Percentiles rank a stretch among this genome's conserved stretches.
phyloP scores from a whole-genome alignment of 1,140 invertebrate genomes.

The Diabrotica virgifera region DNA sequence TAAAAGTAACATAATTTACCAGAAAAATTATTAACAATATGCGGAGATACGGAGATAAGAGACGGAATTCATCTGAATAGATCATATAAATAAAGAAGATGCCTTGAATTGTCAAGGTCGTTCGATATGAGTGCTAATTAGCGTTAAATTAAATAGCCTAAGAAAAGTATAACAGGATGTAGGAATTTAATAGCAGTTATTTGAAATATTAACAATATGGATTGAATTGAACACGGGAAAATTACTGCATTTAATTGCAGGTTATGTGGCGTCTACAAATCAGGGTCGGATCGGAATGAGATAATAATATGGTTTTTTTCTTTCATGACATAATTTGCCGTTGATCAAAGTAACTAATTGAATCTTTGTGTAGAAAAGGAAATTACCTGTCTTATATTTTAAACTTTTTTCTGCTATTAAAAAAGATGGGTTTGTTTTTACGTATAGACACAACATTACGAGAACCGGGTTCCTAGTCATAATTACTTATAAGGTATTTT shows the following conservation, averaged over 20 bases:
- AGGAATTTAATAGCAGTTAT: slow-evolving; percentile 4
- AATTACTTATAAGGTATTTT: too few relatives aligned
- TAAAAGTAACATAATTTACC: too few relatives aligned
- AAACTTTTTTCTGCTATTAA: too few relatives aligned
- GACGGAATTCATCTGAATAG: too few relatives aligned
- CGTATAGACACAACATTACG: too few relatives aligned
- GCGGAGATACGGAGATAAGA: too few relatives aligned
- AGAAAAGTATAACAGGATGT: slow-evolving; percentile 11
- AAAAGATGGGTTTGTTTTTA: too few relatives aligned
- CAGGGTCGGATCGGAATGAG: not conserved
- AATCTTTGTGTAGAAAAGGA: too few relatives aligned
- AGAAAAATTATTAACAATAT: too few relatives aligned
- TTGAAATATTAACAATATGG: not conserved
- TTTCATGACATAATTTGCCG: not conserved
- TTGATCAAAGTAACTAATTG: too few relatives aligned
- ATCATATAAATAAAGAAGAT: slow-evolving; percentile 3
- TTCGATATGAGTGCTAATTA: not conserved
- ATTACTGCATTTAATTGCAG: not conserved
- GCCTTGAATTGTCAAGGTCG: slow-evolving; percentile 2
- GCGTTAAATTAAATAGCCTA: slow-evolving; percentile 5
- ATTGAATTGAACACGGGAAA: slow-evolving; percentile 1
- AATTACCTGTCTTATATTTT: too few relatives aligned
- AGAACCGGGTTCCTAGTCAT: too few relatives aligned
- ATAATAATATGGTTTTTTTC: not conserved
- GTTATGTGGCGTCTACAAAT: not conserved